phyloP scores from a whole-genome alignment of 1,140 invertebrate genomes.

The Drosophila tani region DNA sequence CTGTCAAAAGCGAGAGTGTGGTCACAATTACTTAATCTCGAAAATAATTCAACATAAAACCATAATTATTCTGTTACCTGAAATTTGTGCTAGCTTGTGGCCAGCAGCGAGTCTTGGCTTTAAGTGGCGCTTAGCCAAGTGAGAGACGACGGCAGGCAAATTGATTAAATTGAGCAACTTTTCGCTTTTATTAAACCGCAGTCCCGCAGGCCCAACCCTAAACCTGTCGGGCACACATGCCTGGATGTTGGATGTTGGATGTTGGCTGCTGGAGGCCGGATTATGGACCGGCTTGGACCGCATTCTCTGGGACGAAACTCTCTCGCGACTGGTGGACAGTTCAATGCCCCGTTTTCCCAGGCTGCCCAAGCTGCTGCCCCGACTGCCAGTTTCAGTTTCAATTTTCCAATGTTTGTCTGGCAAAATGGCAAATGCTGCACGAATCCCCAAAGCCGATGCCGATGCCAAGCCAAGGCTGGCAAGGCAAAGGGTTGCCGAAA shows the following conservation, averaged over 20 bases:
- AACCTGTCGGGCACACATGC: conserved; percentile 37
- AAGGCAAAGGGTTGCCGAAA: conserved; percentile 60
- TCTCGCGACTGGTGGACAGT: conserved; percentile 27
- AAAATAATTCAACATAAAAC: not conserved
- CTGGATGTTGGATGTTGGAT: not conserved
- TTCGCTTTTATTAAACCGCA: conserved; percentile 42
- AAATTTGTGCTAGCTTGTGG: not conserved
- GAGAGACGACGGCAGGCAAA: conserved; percentile 10
- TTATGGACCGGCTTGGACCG: conserved; percentile 42
- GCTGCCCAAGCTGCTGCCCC: conserved; percentile 7
- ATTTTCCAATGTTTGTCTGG: conserved; percentile 16
- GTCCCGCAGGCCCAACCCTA: conserved; percentile 24
- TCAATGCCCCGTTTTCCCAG: conserved; percentile 57
- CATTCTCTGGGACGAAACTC: conserved; percentile 44
- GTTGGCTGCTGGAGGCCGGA: not conserved
- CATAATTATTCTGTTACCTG: conserved; percentile 8
- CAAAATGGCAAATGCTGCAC: conserved; percentile 66
- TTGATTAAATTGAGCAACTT: conserved; percentile 40
- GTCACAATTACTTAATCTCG: not conserved
- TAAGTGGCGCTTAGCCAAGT: conserved; percentile 22
- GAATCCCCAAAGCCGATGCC: not conserved
- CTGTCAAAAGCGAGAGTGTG: not conserved
- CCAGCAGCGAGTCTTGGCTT: not conserved
- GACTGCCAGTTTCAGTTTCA: not conserved
- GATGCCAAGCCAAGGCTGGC: conserved; percentile 10